Evolutionary conservation across 1,140 invertebrate genomes (phyloP), one percentile per base, ranked within the genome.

Genomic region (Ceratitis capitata): DNA sequence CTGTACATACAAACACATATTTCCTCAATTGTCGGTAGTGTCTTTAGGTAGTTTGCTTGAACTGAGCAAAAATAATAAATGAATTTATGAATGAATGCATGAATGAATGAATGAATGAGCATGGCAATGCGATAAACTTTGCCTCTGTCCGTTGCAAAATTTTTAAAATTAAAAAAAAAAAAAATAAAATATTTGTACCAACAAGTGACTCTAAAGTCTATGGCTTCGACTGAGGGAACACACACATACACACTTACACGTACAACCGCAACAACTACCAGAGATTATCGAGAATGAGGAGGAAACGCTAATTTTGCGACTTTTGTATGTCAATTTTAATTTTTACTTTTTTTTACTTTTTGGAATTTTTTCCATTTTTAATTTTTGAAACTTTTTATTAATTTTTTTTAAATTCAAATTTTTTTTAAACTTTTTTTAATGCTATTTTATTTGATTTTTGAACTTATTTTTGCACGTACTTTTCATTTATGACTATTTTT

Each of bases 101-200:
- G 61, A 69, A 35, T 69, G 61, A 9, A 39, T 69, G 61, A 69
- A 69, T 69, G 61, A 35, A 69, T 69, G 61, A 19, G n/a, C 51
- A 26, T 4, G 35, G 61, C 26, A 14, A 1, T 3, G 61, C 61
- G 61, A 69, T 69, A 69, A 69, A 69, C 61, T 69, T 39, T 69
- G 61, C 61, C 61, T 19, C 32, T 35, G 35, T 69, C 61, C 61
- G 61, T 69, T 69, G 61, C 61, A 69, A 69, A 61, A 61, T 16
- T 69, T 16, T 53, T 19, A 61, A 61, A 61, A 61, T 61, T 12
- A 12, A 61, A 61, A 69, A 69, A 14, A 35, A n/a, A 56, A 56
- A 56, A 49, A 49, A 10, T 49, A 14, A 56, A n/a, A 7, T 0
- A 53, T 53, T 1, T 53, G 19, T n/a, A 53, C 23, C 16, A 4